Percentiles rank a stretch among this genome's conserved stretches.
Conservation (phyloP, 2,113 vertebrate genomes). For the Pedetes capensis region DNA sequence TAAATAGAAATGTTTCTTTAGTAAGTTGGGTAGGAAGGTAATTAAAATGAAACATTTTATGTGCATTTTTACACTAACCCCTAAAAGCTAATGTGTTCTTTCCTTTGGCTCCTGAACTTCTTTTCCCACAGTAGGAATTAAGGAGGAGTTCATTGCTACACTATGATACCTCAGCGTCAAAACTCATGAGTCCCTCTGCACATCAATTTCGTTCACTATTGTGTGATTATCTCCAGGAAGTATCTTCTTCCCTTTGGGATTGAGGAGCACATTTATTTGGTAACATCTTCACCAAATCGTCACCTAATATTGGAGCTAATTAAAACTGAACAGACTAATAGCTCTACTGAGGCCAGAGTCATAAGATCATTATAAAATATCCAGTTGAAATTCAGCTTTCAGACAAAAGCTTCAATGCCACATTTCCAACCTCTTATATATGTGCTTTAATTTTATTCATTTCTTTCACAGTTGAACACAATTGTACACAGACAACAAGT, state of each 20-base stretch:
- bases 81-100: background rate
- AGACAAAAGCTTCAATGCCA: background rate
- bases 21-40: background rate
- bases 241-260: background rate
- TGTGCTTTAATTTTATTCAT: background rate
- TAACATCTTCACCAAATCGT: background rate
- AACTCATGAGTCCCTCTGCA: background rate
- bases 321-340: constrained; percentile 14
- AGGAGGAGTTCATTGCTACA: background rate
- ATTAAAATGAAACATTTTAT: background rate
- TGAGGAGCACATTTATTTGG: background rate
- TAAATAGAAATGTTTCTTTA: background rate
- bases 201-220: background rate
- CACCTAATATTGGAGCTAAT: background rate
- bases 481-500: background rate
- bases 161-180: background rate
- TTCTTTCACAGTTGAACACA: background rate
- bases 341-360: background rate
- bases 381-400: background rate
- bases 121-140: background rate
- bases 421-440: background rate
- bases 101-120: background rate
- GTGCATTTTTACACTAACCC: background rate
- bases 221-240: background rate
- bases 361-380: background rate